phyloP scores from a whole-genome alignment of 2,888 invertebrate genomes.

The Galerucella calmariensis region DNA sequence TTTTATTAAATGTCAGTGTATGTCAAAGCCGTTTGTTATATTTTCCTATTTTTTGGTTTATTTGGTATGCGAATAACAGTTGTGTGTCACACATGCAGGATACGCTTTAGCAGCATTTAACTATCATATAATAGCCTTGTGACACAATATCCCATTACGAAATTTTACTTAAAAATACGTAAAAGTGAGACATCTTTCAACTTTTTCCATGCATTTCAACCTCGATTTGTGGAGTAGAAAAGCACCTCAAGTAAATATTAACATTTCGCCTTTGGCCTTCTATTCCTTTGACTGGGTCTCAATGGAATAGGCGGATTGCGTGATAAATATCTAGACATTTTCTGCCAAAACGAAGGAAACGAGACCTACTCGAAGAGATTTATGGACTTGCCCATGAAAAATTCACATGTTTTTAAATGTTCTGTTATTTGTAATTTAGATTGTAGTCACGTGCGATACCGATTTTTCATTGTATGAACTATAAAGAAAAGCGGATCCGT shows the following conservation, averaged over 20 bases:
- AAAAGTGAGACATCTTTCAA: background rate
- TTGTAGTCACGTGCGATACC: constrained; percentile 22
- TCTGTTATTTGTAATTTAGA: constrained; percentile 22
- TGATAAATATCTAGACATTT: constrained; percentile 24
- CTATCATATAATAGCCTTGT: no score
- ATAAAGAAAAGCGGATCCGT: background rate
- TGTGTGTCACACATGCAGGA: no score
- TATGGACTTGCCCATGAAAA: constrained; percentile 23
- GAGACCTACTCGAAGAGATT: constrained; percentile 20
- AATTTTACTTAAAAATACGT: no score
- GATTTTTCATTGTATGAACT: constrained; percentile 18
- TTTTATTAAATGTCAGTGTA: no score
- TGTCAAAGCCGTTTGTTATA: no score
- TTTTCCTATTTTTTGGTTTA: no score
- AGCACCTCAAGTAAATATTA: background rate
- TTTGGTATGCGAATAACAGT: no score
- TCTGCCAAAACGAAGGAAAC: constrained; percentile 24
- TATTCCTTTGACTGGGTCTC: background rate
- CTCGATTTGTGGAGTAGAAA: background rate
- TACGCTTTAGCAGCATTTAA: no score
- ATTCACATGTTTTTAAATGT: constrained; percentile 28
- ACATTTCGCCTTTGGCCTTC: background rate
- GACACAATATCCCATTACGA: no score
- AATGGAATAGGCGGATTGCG: constrained; percentile 20
- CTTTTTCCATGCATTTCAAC: background rate